Conservation (phyloP, 2,113 vertebrate species). For the Cygnus atratus region DNA sequence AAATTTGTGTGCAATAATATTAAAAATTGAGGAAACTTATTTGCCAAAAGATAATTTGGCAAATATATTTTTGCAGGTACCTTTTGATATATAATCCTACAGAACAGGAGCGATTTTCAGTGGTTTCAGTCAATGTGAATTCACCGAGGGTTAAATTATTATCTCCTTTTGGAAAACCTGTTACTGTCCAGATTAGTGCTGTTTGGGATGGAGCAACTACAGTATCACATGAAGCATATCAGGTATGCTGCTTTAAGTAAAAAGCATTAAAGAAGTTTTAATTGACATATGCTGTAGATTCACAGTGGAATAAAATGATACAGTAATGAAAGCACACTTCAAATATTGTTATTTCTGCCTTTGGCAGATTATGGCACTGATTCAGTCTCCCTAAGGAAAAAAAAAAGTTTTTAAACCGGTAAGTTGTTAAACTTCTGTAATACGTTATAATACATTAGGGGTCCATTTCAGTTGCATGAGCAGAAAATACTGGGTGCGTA, state of each 20-base stretch:
- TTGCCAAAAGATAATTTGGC: constrained; percentile 10
- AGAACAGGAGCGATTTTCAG: constrained; percentile 81
- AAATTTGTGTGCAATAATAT: not conserved
- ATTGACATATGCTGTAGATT: not conserved
- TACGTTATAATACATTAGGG: not conserved
- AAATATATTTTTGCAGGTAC: constrained; percentile 76
- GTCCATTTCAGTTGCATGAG: not conserved
- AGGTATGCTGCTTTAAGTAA: constrained; percentile 75
- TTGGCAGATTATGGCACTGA: not conserved
- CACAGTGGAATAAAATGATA: not conserved
- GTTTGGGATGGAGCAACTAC: constrained; percentile 81
- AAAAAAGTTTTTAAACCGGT: not conserved
- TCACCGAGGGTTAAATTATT: constrained; percentile 76
- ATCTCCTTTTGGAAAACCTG: constrained; percentile 73
- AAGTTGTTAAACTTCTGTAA: not conserved
- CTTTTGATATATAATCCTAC: constrained; percentile 85
- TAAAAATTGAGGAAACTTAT: not conserved
- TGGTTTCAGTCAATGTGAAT: constrained; percentile 82
- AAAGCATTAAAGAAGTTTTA: not conserved
- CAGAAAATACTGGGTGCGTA: not conserved
- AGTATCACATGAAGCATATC: constrained; percentile 79
- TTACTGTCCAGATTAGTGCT: constrained; percentile 83
- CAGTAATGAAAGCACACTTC: not conserved
- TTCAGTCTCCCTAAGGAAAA: not conserved
- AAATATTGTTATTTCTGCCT: not conserved